Percentiles rank a stretch among this genome's conserved stretches.
phyloP scores from a whole-genome alignment of 92 coral and sea anemone species.

The Zoanthus gigantus region DNA sequence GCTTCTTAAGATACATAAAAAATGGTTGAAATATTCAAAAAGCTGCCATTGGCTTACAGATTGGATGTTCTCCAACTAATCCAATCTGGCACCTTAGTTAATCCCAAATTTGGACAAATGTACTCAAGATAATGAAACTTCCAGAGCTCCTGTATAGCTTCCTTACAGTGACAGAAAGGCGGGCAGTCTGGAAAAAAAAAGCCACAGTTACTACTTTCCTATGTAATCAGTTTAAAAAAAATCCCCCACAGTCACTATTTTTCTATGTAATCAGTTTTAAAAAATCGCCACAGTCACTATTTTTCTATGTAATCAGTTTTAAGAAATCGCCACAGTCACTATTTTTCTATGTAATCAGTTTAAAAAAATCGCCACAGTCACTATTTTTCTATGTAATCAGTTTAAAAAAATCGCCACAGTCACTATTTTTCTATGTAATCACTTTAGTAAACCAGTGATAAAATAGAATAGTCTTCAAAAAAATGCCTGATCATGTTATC shows the following conservation, averaged over 20 bases:
- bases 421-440: neutral
- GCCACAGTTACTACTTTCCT: neutral
- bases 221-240: neutral
- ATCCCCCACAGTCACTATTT: neutral
- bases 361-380: neutral
- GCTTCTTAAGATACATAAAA: no score
- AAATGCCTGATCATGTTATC: no score
- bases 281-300: neutral
- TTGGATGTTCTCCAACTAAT: neutral
- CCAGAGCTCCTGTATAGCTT: neutral
- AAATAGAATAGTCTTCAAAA: no score
- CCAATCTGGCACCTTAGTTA: constrained; percentile 1
- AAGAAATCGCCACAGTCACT: neutral
- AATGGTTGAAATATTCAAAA: no score
- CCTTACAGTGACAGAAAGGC: constrained; percentile 1
- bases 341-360: neutral
- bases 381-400: neutral
- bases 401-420: neutral
- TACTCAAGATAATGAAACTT: neutral
- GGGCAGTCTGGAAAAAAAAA: constrained; percentile 1
- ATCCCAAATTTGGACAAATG: neutral
- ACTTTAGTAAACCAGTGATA: neutral
- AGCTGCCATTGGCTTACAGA: neutral
- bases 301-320: neutral
- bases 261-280: neutral